Evolutionary conservation across 2,797 vertebrate genomes (phyloP).

Genomic region (Hemitrygon akajei): DNA sequence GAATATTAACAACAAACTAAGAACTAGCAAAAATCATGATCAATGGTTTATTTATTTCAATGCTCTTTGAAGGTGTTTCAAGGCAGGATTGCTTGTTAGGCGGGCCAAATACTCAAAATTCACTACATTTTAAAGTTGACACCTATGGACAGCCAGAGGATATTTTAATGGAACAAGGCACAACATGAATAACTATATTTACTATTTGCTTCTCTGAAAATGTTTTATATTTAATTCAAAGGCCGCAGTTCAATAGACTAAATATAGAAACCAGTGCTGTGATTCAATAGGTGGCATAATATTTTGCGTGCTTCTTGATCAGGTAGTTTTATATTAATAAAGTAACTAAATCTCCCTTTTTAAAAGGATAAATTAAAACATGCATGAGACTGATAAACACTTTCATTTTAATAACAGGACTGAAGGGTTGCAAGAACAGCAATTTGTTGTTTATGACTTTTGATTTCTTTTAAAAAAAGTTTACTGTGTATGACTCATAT

Average conservation of each 20-base stretch:
- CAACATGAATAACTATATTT: not conserved
- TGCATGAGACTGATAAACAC: not conserved
- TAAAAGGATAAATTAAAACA: not conserved
- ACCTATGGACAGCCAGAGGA: not conserved
- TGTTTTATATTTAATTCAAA: not conserved
- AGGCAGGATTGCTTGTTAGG: not conserved
- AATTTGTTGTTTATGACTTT: not conserved
- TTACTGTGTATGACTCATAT: not conserved
- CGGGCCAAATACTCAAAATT: not conserved
- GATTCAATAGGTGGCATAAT: not conserved
- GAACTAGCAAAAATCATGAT: not conserved
- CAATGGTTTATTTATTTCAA: not conserved
- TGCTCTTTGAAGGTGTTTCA: not conserved
- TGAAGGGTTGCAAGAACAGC: not conserved
- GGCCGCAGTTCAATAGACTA: not conserved
- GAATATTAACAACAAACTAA: not conserved
- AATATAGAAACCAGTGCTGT: not conserved
- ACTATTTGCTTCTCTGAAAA: not conserved
- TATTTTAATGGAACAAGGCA: not conserved
- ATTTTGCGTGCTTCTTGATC: not conserved
- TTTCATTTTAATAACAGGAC: not conserved
- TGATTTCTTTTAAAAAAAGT: not conserved
- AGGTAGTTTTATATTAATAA: not conserved
- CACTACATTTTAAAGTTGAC: not conserved
- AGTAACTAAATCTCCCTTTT: not conserved